Base-by-base conservation (phyloP, 2,797 vertebrate genomes). In the Acanthurus leucopareius region DNA sequence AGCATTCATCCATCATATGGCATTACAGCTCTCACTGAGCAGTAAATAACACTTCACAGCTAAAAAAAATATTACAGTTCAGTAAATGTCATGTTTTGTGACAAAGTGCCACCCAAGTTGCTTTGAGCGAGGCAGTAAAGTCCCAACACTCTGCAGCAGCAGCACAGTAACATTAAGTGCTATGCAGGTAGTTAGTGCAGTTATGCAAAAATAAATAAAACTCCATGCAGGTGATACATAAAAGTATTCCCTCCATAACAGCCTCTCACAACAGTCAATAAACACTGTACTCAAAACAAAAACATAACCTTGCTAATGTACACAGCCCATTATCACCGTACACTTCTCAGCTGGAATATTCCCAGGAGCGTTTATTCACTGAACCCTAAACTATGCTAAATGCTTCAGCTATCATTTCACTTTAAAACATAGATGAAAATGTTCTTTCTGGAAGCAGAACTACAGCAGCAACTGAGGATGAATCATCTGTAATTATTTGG, bases 241-340 rank as follows among this genome's bases (percentile, higher is more conserved):
- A 70, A 83, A 54, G 51, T 52, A 60, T 75, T 66, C 83, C 69
- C 54, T 73, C 61, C 66, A 72, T 73, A 61, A 83, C 35, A 73
- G 66, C 75, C 40, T 68, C 68, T 75, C 77, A 53, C 57, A 57
- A 59, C 75, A 58, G 79, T 79, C 74, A 80, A 62, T 71, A 80
- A 80, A 81, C 45, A 51, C 63, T 16, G 72, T 65, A 15, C 63
- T 72, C 60, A 54, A 77, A 86, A 86, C 52, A 79, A 83, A 92
- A 83, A 59, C 62, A 47, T 67, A 82, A 85, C 76, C 77, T 64
- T 16, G 40, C 80, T 82, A 86, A 90, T 83, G 83, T 77, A 89
- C 15, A 70, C 47, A 47, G 77, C 51, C 80, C 88, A 85, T 87
- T 75, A 89, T 83, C 84, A 75, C 47, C 56, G 56, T 48, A 60